These are phyloP conservation scores for Heliornis fulica DNA, from an alignment of 2,113 vertebrate species.

Conservation along the genomic window DNA sequence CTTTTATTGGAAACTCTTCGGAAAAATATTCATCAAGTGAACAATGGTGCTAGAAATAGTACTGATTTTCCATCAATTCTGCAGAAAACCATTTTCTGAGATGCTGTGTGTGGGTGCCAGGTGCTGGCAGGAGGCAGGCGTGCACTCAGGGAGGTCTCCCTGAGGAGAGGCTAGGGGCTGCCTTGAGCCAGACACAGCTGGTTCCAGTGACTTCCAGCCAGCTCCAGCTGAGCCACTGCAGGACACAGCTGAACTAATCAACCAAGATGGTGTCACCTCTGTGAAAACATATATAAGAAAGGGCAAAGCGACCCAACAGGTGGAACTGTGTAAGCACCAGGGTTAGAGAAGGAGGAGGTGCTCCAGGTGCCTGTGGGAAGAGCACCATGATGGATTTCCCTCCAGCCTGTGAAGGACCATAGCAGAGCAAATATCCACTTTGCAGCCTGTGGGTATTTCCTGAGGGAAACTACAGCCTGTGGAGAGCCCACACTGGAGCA, in stretches of 20 bases:
- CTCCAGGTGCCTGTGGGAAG: accelerated
- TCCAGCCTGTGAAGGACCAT: neutral
- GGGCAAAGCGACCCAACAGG: accelerated
- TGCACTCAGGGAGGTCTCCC: accelerated
- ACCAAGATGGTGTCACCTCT: neutral
- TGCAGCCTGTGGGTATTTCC: neutral
- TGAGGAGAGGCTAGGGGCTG: neutral
- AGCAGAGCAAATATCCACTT: neutral
- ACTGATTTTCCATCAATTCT: neutral
- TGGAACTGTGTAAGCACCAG: neutral
- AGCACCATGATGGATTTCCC: neutral
- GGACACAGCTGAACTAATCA: neutral
- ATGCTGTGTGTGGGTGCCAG: neutral
- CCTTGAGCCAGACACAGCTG: neutral
- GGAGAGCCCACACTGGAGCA: neutral
- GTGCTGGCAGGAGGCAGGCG: neutral
- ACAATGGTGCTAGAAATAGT: neutral
- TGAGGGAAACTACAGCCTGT: neutral
- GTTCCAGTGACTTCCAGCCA: neutral
- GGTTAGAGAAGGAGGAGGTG: neutral
- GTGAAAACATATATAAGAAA: neutral
- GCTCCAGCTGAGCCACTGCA: neutral
- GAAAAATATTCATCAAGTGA: neutral
- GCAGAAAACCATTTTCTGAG: neutral
- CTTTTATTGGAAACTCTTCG: neutral